A percentile compares a stretch with the other conserved stretches of the same genome.
Conservation (phyloP, 2,888 invertebrate species). For the Lasioglossum morio region DNA sequence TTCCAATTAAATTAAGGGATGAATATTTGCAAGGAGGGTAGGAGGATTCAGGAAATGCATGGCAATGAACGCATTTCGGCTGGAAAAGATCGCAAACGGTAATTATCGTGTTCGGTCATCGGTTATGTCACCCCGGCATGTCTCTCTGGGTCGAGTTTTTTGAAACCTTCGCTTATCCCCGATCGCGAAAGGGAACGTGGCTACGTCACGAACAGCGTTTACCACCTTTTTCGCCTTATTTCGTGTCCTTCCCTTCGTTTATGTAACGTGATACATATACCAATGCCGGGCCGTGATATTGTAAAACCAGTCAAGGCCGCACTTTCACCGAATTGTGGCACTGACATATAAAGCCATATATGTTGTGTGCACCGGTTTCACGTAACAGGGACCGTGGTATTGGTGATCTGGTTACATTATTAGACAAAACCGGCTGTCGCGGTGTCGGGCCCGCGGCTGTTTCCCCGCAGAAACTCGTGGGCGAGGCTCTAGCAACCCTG, state of each 20-base stretch:
- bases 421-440: slow-evolving; percentile 24
- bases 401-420: slow-evolving; percentile 57
- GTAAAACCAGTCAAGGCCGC: slow-evolving; percentile 70
- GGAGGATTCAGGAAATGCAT: neutral
- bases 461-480: neutral
- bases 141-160: slow-evolving; percentile 1
- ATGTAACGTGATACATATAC: slow-evolving; percentile 64
- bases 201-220: slow-evolving; percentile 36
- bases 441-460: neutral
- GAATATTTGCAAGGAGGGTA: neutral
- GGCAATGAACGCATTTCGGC: neutral
- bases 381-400: slow-evolving; percentile 44
- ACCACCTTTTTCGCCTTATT: slow-evolving; percentile 12
- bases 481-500: slow-evolving; percentile 3
- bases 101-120: slow-evolving; percentile 2
- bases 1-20: neutral
- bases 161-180: slow-evolving; percentile 3
- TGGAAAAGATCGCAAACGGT: neutral
- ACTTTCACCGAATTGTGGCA: slow-evolving; percentile 75
- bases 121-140: neutral
- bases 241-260: slow-evolving; percentile 55
- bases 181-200: slow-evolving; percentile 27
- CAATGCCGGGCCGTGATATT: slow-evolving; percentile 61
- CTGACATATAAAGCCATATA: slow-evolving; percentile 64
- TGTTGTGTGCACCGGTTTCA: slow-evolving; percentile 39